Conservation (phyloP, 2,113 vertebrate species). For the Pseudonaja textilis region DNA sequence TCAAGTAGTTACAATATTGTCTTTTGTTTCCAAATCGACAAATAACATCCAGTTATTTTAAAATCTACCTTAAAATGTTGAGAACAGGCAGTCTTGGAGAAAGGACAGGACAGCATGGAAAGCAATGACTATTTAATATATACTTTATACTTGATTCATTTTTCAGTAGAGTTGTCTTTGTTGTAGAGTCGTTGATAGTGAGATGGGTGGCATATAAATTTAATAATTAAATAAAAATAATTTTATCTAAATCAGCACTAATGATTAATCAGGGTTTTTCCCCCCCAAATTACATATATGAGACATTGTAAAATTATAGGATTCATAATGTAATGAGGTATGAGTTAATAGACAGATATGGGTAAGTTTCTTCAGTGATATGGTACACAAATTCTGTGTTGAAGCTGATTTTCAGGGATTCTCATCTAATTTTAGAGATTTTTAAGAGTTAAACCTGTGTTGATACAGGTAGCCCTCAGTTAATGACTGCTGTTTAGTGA, state of each 20-base stretch:
- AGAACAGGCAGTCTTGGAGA: neutral
- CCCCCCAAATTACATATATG: neutral
- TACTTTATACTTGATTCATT: neutral
- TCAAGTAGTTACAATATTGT: neutral
- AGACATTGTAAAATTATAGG: neutral
- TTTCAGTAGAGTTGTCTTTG: neutral
- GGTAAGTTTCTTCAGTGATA: neutral
- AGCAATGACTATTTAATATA: neutral
- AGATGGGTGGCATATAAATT: neutral
- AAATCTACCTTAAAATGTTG: neutral
- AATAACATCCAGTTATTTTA: neutral
- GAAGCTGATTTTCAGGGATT: neutral
- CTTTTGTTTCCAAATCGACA: neutral
- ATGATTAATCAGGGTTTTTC: neutral
- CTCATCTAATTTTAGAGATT: neutral
- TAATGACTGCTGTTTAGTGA: neutral
- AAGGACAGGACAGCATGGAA: neutral
- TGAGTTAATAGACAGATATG: neutral
- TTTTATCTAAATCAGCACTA: neutral
- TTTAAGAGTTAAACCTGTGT: neutral
- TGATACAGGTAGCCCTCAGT: neutral
- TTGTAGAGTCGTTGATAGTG: neutral
- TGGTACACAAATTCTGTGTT: neutral
- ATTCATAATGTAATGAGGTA: neutral
- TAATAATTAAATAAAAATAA: neutral